Percentiles rank a stretch among this genome's conserved stretches.
phyloP scores from a whole-genome alignment of 2,888 invertebrate species.

The Cistogaster globosa region DNA sequence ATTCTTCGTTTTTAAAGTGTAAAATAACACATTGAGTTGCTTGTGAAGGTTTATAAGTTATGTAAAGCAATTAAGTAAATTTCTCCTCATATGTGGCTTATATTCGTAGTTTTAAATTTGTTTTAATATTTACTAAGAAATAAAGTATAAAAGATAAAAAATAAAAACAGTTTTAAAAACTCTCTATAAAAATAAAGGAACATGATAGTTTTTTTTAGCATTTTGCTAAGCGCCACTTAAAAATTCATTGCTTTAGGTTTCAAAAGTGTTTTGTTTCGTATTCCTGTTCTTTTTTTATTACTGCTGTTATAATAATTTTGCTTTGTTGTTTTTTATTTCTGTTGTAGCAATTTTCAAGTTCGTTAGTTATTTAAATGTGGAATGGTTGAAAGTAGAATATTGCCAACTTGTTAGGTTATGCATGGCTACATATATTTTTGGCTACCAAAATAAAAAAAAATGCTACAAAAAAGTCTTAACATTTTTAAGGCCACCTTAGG shows the following conservation, averaged over 20 bases:
- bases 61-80: too few species aligned
- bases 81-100: too few species aligned
- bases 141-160: too few species aligned
- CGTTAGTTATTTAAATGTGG: slow-evolving; percentile 63
- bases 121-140: not conserved
- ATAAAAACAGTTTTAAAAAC: not conserved
- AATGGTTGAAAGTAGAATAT: slow-evolving; percentile 57
- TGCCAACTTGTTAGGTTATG: slow-evolving; percentile 68
- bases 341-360: slow-evolving; percentile 64
- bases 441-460: slow-evolving; percentile 43
- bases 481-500: slow-evolving; percentile 71
- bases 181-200: slow-evolving; percentile 3
- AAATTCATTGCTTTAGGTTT: slow-evolving; percentile 57
- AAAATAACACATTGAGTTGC: too few species aligned
- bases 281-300: slow-evolving; percentile 19
- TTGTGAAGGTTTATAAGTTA: too few species aligned
- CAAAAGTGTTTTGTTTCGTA: slow-evolving; percentile 42
- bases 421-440: slow-evolving; percentile 61
- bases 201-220: slow-evolving; percentile 19
- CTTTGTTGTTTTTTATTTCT: slow-evolving; percentile 13
- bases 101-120: too few species aligned
- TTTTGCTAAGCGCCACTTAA: slow-evolving; percentile 66
- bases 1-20: too few species aligned
- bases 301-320: slow-evolving; percentile 35
- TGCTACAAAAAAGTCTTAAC: slow-evolving; percentile 40